phyloP scores from a whole-genome alignment of 2,113 vertebrate species.

The Podarcis raffonei region DNA sequence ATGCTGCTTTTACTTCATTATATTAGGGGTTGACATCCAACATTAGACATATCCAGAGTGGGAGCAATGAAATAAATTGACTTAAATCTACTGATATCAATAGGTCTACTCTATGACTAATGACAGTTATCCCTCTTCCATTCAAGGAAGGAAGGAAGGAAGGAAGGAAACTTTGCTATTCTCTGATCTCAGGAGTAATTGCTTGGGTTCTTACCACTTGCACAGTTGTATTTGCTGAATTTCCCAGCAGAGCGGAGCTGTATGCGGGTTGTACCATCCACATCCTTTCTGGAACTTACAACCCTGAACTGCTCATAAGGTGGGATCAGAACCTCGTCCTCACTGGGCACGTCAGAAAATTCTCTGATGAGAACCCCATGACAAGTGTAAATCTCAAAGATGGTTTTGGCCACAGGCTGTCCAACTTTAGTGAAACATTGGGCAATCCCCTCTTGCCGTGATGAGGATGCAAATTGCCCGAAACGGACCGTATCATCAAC shows the following conservation, averaged over 20 bases:
- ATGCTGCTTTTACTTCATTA: too few species aligned
- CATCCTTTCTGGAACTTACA: rapidly evolving
- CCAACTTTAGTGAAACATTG: conserved; percentile 39
- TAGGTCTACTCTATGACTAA: too few species aligned
- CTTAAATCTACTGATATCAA: too few species aligned
- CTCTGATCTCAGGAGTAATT: background rate
- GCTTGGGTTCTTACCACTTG: conserved; percentile 51
- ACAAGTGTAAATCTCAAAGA: conserved; percentile 70
- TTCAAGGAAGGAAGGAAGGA: too few species aligned
- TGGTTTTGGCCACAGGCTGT: conserved; percentile 10
- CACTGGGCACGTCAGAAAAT: conserved; percentile 66
- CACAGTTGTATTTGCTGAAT: conserved; percentile 64
- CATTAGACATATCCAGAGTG: too few species aligned
- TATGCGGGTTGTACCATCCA: background rate
- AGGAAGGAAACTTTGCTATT: background rate
- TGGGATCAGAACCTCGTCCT: conserved; percentile 69
- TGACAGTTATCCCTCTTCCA: too few species aligned
- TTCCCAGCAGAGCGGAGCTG: conserved; percentile 19
- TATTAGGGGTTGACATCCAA: too few species aligned
- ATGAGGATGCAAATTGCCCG: conserved; percentile 53
- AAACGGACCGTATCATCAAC: background rate
- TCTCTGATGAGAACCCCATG: conserved; percentile 57
- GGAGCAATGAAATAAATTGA: too few species aligned
- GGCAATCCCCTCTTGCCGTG: background rate
- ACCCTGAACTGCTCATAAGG: conserved; percentile 67